A percentile compares a stretch with the other conserved stretches of the same genome.
Conservation (phyloP, 1,140 invertebrate genomes). For the Piezodorus guildinii region DNA sequence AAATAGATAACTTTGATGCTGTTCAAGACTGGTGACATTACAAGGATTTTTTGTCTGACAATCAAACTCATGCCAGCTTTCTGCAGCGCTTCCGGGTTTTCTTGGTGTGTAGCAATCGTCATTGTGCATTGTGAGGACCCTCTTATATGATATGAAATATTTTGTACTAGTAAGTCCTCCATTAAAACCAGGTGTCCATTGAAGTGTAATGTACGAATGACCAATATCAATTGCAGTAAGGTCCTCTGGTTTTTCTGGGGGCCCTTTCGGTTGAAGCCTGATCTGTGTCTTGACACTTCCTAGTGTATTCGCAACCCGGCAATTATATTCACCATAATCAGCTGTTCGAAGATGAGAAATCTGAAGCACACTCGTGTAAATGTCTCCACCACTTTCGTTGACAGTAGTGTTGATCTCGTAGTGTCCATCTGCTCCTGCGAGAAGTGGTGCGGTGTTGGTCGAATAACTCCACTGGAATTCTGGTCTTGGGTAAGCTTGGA, state of each 20-base stretch:
- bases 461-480: slow-evolving; percentile 84
- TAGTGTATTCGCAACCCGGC: slow-evolving; percentile 57
- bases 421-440: slow-evolving; percentile 65
- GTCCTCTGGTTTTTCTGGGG: slow-evolving; percentile 67
- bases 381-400: slow-evolving; percentile 61
- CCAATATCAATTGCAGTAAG: slow-evolving; percentile 55
- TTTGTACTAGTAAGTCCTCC: slow-evolving; percentile 74
- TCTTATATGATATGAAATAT: slow-evolving; percentile 66
- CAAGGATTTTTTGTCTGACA: slow-evolving; percentile 76
- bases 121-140: slow-evolving; percentile 40
- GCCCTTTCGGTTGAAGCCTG: slow-evolving; percentile 65
- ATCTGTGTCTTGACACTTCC: slow-evolving; percentile 66
- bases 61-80: slow-evolving; percentile 60
- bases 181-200: slow-evolving; percentile 81
- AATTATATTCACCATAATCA: slow-evolving; percentile 85
- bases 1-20: slow-evolving; percentile 70
- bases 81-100: slow-evolving; percentile 43
- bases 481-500: slow-evolving; percentile 82
- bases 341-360: slow-evolving; percentile 61
- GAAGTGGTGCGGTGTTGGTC: slow-evolving; percentile 53
- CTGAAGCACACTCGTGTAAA: slow-evolving; percentile 63
- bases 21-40: slow-evolving; percentile 68
- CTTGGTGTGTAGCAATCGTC: slow-evolving; percentile 35
- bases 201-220: slow-evolving; percentile 60
- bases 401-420: slow-evolving; percentile 71